A percentile compares a stretch with the other conserved stretches of the same genome.
phyloP scores from a whole-genome alignment of 2,888 invertebrate species.

The Cryptosula pallasiana region DNA sequence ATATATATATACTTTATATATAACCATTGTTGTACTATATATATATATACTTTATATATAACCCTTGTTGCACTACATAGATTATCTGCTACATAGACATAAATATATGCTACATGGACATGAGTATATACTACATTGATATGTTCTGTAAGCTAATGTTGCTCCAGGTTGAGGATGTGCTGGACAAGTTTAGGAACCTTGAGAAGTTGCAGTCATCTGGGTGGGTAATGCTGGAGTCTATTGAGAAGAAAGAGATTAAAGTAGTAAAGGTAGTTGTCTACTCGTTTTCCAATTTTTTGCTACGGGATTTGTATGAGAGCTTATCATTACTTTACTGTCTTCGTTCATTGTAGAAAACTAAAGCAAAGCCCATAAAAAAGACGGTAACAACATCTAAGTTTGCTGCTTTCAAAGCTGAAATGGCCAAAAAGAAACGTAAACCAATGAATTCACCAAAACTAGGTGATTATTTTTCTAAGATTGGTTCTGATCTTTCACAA shows the following conservation, averaged over 20 bases:
- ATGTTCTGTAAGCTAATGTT: too few relatives aligned
- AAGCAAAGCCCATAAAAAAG: slow-evolving; percentile 21
- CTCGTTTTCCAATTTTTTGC: background rate
- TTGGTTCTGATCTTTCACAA: too few relatives aligned
- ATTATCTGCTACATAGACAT: background rate
- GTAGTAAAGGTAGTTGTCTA: slow-evolving; percentile 25
- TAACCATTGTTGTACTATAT: background rate
- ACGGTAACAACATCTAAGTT: slow-evolving; percentile 36
- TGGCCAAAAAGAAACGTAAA: background rate
- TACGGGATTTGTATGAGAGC: too few relatives aligned
- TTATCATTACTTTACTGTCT: too few relatives aligned
- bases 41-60: too few relatives aligned
- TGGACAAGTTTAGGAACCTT: slow-evolving; percentile 41
- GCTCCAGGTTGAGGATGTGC: slow-evolving; percentile 48
- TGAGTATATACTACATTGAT: background rate
- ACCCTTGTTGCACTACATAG: background rate
- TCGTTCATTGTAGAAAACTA: slow-evolving; percentile 32
- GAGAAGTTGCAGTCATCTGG: slow-evolving; percentile 33
- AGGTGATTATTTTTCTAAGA: background rate
- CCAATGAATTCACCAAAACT: background rate
- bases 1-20: background rate
- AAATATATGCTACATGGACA: too few relatives aligned
- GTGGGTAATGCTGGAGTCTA: background rate
- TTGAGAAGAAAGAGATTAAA: slow-evolving; percentile 23
- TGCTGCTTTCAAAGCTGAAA: slow-evolving; percentile 40